Percentiles rank a stretch among this genome's conserved stretches.
Conservation (phyloP, 2,888 invertebrate species). For the Caenorhabditis parvicauda region DNA sequence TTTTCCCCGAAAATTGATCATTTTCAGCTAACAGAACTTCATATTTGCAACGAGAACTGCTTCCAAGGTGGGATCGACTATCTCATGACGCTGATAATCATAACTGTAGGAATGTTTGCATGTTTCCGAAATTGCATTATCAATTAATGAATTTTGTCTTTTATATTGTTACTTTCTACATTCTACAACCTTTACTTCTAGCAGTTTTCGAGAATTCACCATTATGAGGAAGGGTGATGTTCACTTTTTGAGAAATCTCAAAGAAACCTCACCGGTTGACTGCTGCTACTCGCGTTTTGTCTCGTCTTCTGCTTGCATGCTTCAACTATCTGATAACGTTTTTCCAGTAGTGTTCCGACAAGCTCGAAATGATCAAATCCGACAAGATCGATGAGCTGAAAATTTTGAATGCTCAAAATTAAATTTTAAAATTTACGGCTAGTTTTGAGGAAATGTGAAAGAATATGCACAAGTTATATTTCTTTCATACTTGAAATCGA, state of each 20-base stretch:
- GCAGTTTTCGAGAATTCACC: not conserved
- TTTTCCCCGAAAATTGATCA: not conserved
- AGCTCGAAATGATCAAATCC: conserved; percentile 83
- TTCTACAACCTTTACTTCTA: not conserved
- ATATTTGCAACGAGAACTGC: conserved; percentile 36
- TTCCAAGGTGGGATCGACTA: conserved; percentile 33
- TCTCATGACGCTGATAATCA: conserved; percentile 15
- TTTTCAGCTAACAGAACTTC: conserved; percentile 21
- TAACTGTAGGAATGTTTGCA: conserved; percentile 11
- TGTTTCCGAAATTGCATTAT: conserved; percentile 17
- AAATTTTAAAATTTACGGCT: conserved; percentile 68
- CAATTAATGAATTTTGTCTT: not conserved
- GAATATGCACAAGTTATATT: not conserved
- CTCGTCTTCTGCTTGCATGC: conserved; percentile 5
- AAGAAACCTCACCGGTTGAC: not conserved
- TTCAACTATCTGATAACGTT: conserved; percentile 65
- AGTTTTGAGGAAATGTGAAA: conserved; percentile 39
- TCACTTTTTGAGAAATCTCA: not conserved
- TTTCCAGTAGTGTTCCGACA: conserved; percentile 72
- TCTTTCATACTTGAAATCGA: too few species aligned
- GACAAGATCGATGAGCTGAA: conserved; percentile 77
- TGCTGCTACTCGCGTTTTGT: conserved; percentile 5
- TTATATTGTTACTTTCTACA: not conserved
- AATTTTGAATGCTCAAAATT: conserved; percentile 46
- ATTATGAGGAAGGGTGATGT: not conserved